Evolutionary conservation across 2,888 invertebrate genomes (phyloP).

Genomic region (Archips xylosteana): DNA sequence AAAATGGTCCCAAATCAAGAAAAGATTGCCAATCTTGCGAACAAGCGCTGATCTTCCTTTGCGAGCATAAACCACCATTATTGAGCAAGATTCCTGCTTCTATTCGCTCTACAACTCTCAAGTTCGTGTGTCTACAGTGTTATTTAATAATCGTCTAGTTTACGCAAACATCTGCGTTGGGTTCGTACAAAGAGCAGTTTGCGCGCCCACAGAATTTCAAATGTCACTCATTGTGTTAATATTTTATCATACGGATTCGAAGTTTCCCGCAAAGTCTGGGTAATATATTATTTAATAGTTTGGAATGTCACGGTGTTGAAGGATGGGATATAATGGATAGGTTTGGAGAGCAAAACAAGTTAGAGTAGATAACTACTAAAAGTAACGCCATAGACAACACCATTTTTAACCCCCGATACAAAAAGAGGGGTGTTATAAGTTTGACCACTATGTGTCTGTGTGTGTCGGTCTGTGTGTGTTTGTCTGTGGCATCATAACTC

Average conservation of each 20-base stretch:
- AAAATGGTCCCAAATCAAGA: too few species aligned
- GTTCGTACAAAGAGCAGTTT: constrained; percentile 35
- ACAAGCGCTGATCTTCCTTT: too few species aligned
- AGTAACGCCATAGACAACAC: too few species aligned
- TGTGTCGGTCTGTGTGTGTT: too few species aligned
- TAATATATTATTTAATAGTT: constrained; percentile 26
- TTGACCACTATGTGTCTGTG: too few species aligned
- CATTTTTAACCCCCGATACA: too few species aligned
- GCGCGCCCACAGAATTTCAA: constrained; percentile 40
- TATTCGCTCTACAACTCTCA: not conserved
- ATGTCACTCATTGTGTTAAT: constrained; percentile 44
- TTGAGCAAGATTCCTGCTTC: not conserved
- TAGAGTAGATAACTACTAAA: too few species aligned
- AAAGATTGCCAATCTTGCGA: too few species aligned
- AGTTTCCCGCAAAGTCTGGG: constrained; percentile 24
- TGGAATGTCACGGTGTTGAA: not conserved
- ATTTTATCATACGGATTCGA: constrained; percentile 35
- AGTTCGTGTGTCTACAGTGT: constrained; percentile 25
- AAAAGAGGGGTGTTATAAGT: too few species aligned
- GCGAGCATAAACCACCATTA: too few species aligned
- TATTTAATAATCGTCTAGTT: constrained; percentile 42
- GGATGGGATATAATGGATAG: constrained; percentile 5
- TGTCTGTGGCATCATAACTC: too few species aligned
- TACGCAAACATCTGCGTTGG: constrained; percentile 37
- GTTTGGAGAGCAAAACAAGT: not conserved